Evolutionary conservation across 2,113 vertebrate species (phyloP), one percentile per base, ranked within the genome.

Genomic region (Xenopus laevis): DNA sequence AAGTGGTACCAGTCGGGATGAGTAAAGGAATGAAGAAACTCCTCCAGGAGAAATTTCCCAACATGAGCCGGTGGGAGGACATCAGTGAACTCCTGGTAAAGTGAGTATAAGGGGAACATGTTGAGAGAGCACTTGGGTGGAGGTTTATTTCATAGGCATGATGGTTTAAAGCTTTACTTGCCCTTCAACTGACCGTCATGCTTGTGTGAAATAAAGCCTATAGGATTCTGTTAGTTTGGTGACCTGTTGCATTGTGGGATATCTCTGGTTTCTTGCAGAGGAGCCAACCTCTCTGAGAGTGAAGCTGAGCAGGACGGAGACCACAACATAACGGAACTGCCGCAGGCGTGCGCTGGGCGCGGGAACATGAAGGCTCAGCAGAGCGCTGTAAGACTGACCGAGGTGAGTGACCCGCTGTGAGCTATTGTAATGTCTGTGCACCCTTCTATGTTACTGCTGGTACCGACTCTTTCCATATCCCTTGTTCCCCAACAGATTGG

Each of bases 21-120:
- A 98, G 96, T 81, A 91, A 91, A 0, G 94, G 95, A 0, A 88
- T 97, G 71, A 98, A 96, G 87, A 98, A 98, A 81, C 90, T 98
- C 58, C 90, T 98, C 67, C 96, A 98, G 84, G 95, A 98, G 80
- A 93, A 79, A 61, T 95, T 95, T 69, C 96, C 96, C 65, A 95
- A 98, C 86, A 94, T 98, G 95, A 93, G 81, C 85, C 93, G 93
- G 66, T 82, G 96, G 71, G 92, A 97, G 64, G 96, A 98, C 77
- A 95, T 98, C 87, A 97, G 95, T 0, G 95, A 98, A 71, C 91
- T 98, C 40, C 86, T 98, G 81, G 86, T 95, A 23, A 94, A 91
- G 95, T 97, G 79, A 86, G 93, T 12, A n/a, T 50, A 0, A 9
- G 2, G 3, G 53, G 17, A 50, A 50, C 1, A 13, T 50, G 11